Base-by-base conservation (phyloP, 2,113 vertebrate genomes). In the Phasianus colchicus region DNA sequence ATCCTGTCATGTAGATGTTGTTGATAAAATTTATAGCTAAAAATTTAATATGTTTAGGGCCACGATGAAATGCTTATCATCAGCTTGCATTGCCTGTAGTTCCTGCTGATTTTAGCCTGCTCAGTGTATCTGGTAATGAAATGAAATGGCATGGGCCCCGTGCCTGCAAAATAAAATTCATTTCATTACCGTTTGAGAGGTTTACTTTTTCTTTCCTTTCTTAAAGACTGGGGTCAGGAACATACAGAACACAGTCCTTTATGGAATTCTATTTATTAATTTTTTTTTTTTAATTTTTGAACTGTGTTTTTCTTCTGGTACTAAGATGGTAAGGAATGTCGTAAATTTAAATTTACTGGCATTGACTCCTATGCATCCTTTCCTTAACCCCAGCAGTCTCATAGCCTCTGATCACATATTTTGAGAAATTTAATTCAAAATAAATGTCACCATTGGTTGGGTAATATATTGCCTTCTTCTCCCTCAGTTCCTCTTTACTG, bases 11-110 rank as follows among this genome's bases (percentile, higher is more conserved):
- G 65, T 85, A 96, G 95, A 97, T 96, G 63, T 30, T 83, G 67
- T 63, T 97, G 97, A 97, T 97, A 97, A 97, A 97, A 96, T 96
- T 92, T 96, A 97, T 95, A 96, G 93, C 89, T 90, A 95, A 96
- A 96, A 96, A 96, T 96, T 95, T 96, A 97, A 97, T 97, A 97
- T 94, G 89, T 96, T 97, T 96, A 97, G 94, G 52, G 66, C 83
- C 66, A 81, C 96, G 96, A 97, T 97, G 93, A 97, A 98, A 97
- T 95, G 96, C 95, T 97, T 97, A 97, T 97, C 92, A 96, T 92
- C 90, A 94, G 91, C 73, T 90, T 95, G 92, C 94, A 96, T 88
- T 97, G 94, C 96, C 94, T n/a, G 60, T 92, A 96, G 95, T 97
- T 83, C 92, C 94, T 95, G 95, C 65, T 95, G 95, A 96, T 97